Evolutionary conservation across 2,113 vertebrate genomes (phyloP), one percentile per base, ranked within the genome.

Genomic region (Thamnaconus septentrionalis): DNA sequence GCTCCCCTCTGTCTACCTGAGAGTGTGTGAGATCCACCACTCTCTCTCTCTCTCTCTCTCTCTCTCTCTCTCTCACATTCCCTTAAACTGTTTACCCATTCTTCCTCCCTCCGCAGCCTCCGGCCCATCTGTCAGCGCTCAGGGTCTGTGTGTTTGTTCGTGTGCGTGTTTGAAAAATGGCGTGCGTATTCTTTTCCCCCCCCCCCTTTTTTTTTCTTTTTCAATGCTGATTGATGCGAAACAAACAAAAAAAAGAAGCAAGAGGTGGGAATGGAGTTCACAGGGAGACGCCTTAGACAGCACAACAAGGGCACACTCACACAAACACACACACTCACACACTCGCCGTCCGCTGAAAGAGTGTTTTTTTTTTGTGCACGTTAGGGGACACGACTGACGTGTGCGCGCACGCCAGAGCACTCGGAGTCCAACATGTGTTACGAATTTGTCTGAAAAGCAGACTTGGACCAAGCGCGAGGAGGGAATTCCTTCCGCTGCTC

Each of bases 401-500:
- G 18, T 11, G 18, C 11, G 42, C 42, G 50, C 61, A 53, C 42
- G 11, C 56, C 53, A 55, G 52, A n/a, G 56, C 48, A 8, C 4
- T 50, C 31, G 4, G 49, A 9, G 54, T 56, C 56, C 8, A 10
- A 84, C 85, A 87, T 82, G 80, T 87, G 86, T 86, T 83, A 64
- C 5, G 0, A 66, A 82, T 83, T 86, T 86, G 73, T 82, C 51
- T 55, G 69, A 83, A 69, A 67, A 75, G 73, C 81, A 71, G 69
- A 80, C 73, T 85, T 84, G 82, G 79, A 85, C 67, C 76, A 53
- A 8, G 62, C 51, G 68, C 7, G 31, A 81, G 60, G 69, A 90
- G 88, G 88, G 85, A 90, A 90, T 88, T 90, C 86, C 85, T 90
- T 86, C 78, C 75, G 76, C 72, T 75, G 83, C 79, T 67, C 78